These are phyloP conservation scores for Aromia moschata DNA, from an alignment of 2,888 invertebrate genomes.

Conservation along the genomic window DNA sequence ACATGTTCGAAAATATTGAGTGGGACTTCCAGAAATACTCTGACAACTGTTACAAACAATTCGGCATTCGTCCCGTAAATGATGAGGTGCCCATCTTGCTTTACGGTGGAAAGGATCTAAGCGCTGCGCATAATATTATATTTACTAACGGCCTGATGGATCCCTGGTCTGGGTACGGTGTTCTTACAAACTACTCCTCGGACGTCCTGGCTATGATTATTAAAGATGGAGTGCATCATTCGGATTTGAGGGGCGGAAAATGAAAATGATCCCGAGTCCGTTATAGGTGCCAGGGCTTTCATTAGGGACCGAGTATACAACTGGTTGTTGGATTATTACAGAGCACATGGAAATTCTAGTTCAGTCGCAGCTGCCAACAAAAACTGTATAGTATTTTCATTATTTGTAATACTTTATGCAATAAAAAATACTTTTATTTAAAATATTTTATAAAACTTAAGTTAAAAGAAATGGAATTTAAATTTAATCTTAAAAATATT, in stretches of 20 bases:
- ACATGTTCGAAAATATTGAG: slow-evolving; percentile 81
- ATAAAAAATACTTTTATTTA: no score
- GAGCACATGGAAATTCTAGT: not conserved
- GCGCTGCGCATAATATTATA: slow-evolving; percentile 74
- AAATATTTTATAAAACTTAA: no score
- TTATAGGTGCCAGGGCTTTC: slow-evolving; percentile 52
- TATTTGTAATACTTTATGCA: no score
- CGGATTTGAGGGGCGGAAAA: slow-evolving; percentile 78
- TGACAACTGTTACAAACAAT: slow-evolving; percentile 72
- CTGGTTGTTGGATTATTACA: not conserved
- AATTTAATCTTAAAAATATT: no score
- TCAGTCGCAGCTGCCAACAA: no score
- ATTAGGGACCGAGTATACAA: not conserved
- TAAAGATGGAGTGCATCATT: slow-evolving; percentile 86
- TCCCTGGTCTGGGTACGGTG: slow-evolving; percentile 89
- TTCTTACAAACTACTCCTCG: slow-evolving; percentile 73
- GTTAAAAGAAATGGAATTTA: no score
- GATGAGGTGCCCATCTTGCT: slow-evolving; percentile 72
- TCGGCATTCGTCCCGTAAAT: slow-evolving; percentile 71
- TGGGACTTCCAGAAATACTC: slow-evolving; percentile 79
- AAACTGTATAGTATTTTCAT: no score
- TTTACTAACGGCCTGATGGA: slow-evolving; percentile 88
- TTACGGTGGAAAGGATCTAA: slow-evolving; percentile 83
- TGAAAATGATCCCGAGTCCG: slow-evolving; percentile 72
- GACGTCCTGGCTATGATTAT: slow-evolving; percentile 78